These are phyloP conservation scores for Papilio aristodemus DNA, from an alignment of 1,140 invertebrate species.

Conservation along the genomic window DNA sequence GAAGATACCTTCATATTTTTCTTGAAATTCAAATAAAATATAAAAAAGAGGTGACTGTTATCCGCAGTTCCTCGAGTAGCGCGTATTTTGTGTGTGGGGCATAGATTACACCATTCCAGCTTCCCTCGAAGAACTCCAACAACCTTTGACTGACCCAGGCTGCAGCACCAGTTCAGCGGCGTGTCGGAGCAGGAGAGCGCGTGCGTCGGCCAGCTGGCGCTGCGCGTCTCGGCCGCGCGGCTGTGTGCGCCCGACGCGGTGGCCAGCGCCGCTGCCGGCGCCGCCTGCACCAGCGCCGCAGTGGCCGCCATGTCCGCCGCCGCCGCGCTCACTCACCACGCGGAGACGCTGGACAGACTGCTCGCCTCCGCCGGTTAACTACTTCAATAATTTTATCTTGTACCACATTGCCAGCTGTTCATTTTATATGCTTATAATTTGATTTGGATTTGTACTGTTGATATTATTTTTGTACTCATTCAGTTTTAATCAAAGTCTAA, in stretches of 20 bases:
- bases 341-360: slow-evolving; percentile 68
- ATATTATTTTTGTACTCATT: too few species aligned
- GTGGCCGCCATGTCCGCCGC: slow-evolving; percentile 61
- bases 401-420: too few species aligned
- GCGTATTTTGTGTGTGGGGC: too few species aligned
- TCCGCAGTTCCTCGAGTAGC: too few species aligned
- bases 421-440: too few species aligned
- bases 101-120: too few species aligned
- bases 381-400: slow-evolving; percentile 2
- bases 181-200: slow-evolving; percentile 87
- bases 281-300: slow-evolving; percentile 21
- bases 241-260: slow-evolving; percentile 79
- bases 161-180: slow-evolving; percentile 92
- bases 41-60: too few species aligned
- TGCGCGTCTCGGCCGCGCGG: slow-evolving; percentile 92
- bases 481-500: too few species aligned
- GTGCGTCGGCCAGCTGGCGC: slow-evolving; percentile 89
- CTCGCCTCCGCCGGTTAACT: slow-evolving; percentile 60
- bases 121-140: too few species aligned
- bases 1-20: too few species aligned
- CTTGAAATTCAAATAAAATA: too few species aligned
- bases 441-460: too few species aligned
- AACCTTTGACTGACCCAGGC: slow-evolving; percentile 67
- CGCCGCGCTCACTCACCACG: slow-evolving; percentile 71
- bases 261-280: slow-evolving; percentile 51